These are phyloP conservation scores for Prochilodus magdalenae DNA, from an alignment of 2,113 vertebrate genomes.

Conservation along the genomic window DNA sequence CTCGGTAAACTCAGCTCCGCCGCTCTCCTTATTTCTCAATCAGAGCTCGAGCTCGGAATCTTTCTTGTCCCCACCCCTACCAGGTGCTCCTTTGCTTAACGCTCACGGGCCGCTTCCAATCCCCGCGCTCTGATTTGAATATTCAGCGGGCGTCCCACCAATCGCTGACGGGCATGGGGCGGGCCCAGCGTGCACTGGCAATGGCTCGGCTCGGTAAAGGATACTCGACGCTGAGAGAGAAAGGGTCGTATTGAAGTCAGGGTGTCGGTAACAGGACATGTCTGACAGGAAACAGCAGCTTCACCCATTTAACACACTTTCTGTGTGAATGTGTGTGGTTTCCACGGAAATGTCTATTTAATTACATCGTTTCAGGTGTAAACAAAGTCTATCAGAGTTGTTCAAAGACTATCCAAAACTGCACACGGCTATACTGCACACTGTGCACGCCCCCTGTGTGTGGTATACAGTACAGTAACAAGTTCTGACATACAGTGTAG, in stretches of 20 bases:
- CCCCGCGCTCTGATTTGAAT: constrained; percentile 65
- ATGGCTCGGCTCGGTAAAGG: constrained; percentile 46
- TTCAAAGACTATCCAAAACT: too few species aligned
- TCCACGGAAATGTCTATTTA: too few species aligned
- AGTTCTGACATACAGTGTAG: too few species aligned
- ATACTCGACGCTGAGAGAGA: constrained; percentile 50
- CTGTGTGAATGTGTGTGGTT: too few species aligned
- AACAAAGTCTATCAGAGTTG: too few species aligned
- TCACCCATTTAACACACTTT: too few species aligned
- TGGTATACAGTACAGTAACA: too few species aligned
- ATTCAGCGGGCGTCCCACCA: constrained; percentile 64
- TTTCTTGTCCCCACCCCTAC: constrained; percentile 53
- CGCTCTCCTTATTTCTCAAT: constrained; percentile 25
- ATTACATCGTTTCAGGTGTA: too few species aligned
- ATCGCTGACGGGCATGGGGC: constrained; percentile 61
- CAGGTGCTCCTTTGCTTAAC: constrained; percentile 84
- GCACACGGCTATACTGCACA: too few species aligned
- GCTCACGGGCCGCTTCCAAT: constrained; percentile 76
- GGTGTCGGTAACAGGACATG: constrained; percentile 23
- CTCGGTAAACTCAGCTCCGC: neutral
- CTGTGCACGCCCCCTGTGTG: too few species aligned
- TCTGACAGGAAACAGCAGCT: too few species aligned
- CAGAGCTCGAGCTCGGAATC: constrained; percentile 10
- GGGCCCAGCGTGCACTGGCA: constrained; percentile 55
- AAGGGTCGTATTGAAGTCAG: constrained; percentile 37